phyloP scores from a whole-genome alignment of 2,888 invertebrate species.

The Hirtodrosophila trivittata region DNA sequence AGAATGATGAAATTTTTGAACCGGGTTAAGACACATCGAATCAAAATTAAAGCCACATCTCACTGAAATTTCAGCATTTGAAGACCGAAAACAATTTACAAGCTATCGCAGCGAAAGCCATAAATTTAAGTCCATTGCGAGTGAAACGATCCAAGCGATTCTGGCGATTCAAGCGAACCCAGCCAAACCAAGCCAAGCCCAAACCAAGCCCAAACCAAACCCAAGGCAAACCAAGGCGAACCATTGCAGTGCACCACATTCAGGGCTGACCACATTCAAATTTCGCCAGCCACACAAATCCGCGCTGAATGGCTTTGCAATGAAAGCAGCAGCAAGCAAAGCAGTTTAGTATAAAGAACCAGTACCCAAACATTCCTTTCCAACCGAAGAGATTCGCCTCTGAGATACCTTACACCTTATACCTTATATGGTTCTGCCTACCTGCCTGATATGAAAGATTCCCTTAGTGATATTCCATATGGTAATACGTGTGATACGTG shows the following conservation, averaged over 20 bases:
- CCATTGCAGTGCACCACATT: conserved; percentile 19
- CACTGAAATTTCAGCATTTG: conserved; percentile 38
- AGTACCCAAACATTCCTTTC: background rate
- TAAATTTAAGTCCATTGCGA: conserved; percentile 48
- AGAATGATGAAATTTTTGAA: conserved; percentile 55
- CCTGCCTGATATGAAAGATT: no score
- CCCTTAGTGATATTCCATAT: no score
- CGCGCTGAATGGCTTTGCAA: conserved; percentile 55
- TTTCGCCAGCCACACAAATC: conserved; percentile 63
- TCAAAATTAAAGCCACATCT: conserved; percentile 43
- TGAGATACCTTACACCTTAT: conserved; percentile 18
- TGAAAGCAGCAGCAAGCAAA: conserved; percentile 33
- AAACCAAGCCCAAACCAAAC: background rate
- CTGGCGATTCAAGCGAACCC: conserved; percentile 18
- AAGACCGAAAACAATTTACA: conserved; percentile 65
- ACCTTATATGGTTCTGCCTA: no score
- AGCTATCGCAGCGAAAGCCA: conserved; percentile 32
- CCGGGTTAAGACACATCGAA: conserved; percentile 2
- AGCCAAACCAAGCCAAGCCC: conserved; percentile 12
- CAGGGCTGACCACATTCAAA: conserved; percentile 67
- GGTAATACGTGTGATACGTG: no score
- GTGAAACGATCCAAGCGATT: background rate
- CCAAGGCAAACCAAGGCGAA: background rate
- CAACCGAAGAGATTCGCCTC: background rate
- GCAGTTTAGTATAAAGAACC: background rate